Conservation (phyloP, 2,888 invertebrate genomes). For the Cosmorhoe ocellata region DNA sequence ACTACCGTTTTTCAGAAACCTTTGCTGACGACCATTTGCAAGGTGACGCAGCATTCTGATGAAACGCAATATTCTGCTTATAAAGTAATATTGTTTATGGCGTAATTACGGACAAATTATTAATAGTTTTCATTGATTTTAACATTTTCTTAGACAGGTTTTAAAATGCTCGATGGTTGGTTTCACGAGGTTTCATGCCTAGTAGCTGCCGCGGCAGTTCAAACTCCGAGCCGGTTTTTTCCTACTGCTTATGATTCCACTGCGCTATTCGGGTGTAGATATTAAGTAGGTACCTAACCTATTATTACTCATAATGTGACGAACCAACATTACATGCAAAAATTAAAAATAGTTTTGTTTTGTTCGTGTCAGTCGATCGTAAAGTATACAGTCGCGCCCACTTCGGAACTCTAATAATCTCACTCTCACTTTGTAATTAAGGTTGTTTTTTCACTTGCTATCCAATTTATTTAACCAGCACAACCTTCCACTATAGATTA, state of each 20-base stretch:
- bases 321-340: too few species aligned
- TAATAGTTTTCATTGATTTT: slow-evolving; percentile 4
- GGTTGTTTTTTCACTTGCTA: slow-evolving; percentile 37
- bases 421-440: slow-evolving; percentile 42
- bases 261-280: too few species aligned
- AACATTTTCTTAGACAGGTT: background rate
- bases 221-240: too few species aligned
- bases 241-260: too few species aligned
- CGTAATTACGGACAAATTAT: slow-evolving; percentile 10
- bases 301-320: too few species aligned
- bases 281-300: too few species aligned
- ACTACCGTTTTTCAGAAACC: background rate
- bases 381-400: slow-evolving; percentile 36
- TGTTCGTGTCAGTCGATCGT: slow-evolving; percentile 42
- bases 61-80: slow-evolving; percentile 6
- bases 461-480: slow-evolving; percentile 25
- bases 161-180: background rate
- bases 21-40: slow-evolving; percentile 12
- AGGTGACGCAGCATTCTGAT: slow-evolving; percentile 22
- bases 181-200: too few species aligned
- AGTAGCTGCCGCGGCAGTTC: too few species aligned
- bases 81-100: slow-evolving; percentile 14
- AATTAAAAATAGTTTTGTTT: too few species aligned
- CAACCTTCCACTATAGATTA: slow-evolving; percentile 17
- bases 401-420: slow-evolving; percentile 39